Conservation (phyloP, 2,797 vertebrate species). For the Protonibea diacanthus region DNA sequence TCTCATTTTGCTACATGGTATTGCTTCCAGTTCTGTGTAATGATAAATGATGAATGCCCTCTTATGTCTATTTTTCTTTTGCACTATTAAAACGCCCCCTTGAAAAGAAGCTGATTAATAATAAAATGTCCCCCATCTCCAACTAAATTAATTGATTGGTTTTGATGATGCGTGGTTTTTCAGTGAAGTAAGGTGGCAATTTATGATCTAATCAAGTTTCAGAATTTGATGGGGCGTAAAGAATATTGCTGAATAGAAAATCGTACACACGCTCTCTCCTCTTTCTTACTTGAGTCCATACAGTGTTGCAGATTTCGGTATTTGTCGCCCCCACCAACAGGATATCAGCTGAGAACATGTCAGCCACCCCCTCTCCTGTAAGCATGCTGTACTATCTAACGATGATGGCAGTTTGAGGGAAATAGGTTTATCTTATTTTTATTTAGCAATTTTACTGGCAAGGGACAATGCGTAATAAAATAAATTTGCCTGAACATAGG, state of each 20-base stretch:
- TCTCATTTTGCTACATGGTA: conserved; percentile 35
- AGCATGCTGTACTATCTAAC: conserved; percentile 91
- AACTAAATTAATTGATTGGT: conserved; percentile 62
- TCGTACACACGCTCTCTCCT: not conserved
- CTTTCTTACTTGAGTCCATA: not conserved
- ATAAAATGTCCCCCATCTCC: conserved; percentile 50
- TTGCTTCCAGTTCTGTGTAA: conserved; percentile 44
- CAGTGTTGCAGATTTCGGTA: conserved; percentile 25
- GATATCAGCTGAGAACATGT: conserved; percentile 95
- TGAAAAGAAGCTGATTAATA: conserved; percentile 62
- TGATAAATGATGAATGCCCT: conserved; percentile 62
- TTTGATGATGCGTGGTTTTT: too few relatives aligned
- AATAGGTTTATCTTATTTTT: conserved; percentile 91
- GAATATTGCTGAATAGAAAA: conserved; percentile 25
- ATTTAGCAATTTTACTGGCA: conserved; percentile 53
- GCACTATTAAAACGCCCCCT: conserved; percentile 50
- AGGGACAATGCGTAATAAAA: conserved; percentile 37
- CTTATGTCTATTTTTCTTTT: conserved; percentile 46
- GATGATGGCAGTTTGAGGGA: conserved; percentile 96
- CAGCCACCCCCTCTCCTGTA: conserved; percentile 90
- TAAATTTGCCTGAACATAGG: conserved; percentile 28
- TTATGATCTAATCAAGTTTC: conserved; percentile 59
- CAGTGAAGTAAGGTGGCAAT: too few relatives aligned
- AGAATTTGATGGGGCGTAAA: conserved; percentile 30
- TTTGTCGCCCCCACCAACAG: conserved; percentile 81